phyloP scores from a whole-genome alignment of 2,888 invertebrate species.

The Caenorhabditis sp. region DNA sequence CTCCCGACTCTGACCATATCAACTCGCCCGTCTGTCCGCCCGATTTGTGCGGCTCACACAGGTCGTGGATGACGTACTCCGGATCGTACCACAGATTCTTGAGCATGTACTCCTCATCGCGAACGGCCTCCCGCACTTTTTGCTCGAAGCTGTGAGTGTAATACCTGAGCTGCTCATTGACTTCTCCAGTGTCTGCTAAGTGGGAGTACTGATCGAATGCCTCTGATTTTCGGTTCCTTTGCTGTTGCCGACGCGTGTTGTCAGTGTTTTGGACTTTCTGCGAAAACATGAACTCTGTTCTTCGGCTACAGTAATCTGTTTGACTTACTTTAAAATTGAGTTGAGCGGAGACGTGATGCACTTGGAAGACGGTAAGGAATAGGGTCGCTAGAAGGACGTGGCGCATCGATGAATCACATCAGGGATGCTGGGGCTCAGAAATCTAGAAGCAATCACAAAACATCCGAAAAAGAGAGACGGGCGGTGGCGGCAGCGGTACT shows the following conservation, averaged over 20 bases:
- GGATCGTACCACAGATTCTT: slow-evolving; percentile 66
- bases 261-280: slow-evolving; percentile 36
- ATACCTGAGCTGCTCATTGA: slow-evolving; percentile 50
- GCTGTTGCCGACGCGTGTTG: slow-evolving; percentile 48
- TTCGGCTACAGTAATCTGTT: background rate
- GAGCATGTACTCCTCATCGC: slow-evolving; percentile 63
- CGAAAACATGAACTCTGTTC: background rate
- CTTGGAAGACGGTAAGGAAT: slow-evolving; percentile 20
- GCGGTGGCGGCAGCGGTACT: no score
- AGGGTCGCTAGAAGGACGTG: slow-evolving; percentile 39
- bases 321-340: slow-evolving; percentile 34
- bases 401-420: slow-evolving; percentile 54
- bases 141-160: slow-evolving; percentile 50
- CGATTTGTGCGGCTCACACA: slow-evolving; percentile 73
- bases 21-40: slow-evolving; percentile 68
- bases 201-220: slow-evolving; percentile 34
- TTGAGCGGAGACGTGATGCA: slow-evolving; percentile 13
- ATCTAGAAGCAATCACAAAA: slow-evolving; percentile 25
- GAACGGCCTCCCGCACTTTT: slow-evolving; percentile 39
- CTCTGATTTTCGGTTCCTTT: slow-evolving; percentile 49
- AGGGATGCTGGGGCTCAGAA: slow-evolving; percentile 22
- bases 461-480: background rate
- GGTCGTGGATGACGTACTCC: slow-evolving; percentile 67
- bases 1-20: slow-evolving; percentile 77
- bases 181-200: slow-evolving; percentile 38